phyloP scores from a whole-genome alignment of 2,888 invertebrate species.

The Eucera pruinosa region DNA sequence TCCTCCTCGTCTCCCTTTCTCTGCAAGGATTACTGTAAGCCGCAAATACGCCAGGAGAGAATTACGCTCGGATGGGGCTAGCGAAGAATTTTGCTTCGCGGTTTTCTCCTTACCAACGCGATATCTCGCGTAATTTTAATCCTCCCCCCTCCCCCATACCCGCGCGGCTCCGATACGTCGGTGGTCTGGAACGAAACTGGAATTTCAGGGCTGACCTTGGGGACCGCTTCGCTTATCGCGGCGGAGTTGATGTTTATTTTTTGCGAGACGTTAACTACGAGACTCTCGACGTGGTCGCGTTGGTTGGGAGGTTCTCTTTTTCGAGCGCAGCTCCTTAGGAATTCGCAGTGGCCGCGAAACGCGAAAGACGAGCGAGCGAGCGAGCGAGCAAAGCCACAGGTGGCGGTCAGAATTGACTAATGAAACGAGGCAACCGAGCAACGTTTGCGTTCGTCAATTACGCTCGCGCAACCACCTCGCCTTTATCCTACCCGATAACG shows the following conservation, averaged over 20 bases:
- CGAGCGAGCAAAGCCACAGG: conserved; percentile 69
- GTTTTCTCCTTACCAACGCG: neutral
- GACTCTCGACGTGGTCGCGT: conserved; percentile 4
- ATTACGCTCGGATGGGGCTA: neutral
- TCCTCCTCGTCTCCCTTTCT: neutral
- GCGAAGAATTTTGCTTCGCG: neutral
- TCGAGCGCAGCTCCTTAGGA: conserved; percentile 41
- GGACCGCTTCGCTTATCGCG: conserved; percentile 66
- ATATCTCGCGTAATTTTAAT: conserved; percentile 18
- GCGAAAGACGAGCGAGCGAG: no score
- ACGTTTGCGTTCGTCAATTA: no score
- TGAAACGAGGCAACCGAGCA: conserved; percentile 11
- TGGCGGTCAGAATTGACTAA: conserved; percentile 62
- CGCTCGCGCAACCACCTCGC: neutral
- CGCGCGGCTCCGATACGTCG: conserved; percentile 19
- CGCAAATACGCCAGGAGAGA: neutral
- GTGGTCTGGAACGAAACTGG: conserved; percentile 63
- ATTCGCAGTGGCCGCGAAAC: conserved; percentile 57
- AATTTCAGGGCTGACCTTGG: conserved; percentile 70
- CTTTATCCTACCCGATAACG: neutral
- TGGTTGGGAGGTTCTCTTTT: conserved; percentile 14
- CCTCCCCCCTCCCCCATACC: neutral
- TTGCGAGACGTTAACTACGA: conserved; percentile 58
- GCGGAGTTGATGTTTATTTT: conserved; percentile 65
- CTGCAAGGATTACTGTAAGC: neutral